Evolutionary conservation across 2,113 vertebrate genomes (phyloP).

Genomic region (Chlorocebus sabaeus): DNA sequence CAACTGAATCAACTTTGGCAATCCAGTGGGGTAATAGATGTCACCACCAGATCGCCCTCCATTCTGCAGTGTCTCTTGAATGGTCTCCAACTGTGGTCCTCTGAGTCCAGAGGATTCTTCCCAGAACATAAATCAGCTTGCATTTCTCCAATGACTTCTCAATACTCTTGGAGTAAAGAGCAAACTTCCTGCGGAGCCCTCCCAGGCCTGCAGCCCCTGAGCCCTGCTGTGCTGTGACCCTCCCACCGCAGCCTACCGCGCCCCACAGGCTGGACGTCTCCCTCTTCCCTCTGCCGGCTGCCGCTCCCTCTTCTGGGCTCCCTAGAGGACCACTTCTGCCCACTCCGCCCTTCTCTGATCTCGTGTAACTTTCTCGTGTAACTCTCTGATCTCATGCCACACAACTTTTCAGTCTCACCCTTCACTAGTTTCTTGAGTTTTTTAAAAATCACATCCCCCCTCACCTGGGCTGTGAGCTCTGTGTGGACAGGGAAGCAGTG

Average conservation of each 20-base stretch:
- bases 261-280: rapidly evolving
- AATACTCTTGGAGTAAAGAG: not conserved
- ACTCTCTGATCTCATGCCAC: too few species aligned
- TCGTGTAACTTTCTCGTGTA: not conserved
- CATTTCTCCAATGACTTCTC: not conserved
- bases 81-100: not conserved
- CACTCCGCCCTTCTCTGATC: not conserved
- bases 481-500: not conserved
- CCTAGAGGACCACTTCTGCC: not conserved
- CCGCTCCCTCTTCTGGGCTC: rapidly evolving
- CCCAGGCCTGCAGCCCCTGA: too few species aligned
- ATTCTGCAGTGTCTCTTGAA: not conserved
- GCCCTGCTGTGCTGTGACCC: rapidly evolving
- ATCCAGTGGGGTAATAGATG: too few species aligned
- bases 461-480: not conserved
- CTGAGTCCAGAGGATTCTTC: not conserved
- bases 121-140: not conserved
- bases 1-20: too few species aligned
- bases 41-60: too few species aligned
- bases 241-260: rapidly evolving
- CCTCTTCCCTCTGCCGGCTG: not conserved
- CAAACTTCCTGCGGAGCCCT: not conserved
- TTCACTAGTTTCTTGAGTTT: rapidly evolving
- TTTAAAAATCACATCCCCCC: not conserved
- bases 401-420: not conserved